Evolutionary conservation across 2,113 vertebrate species (phyloP), one percentile per base, ranked within the genome.

Genomic region (Propithecus coquereli): DNA sequence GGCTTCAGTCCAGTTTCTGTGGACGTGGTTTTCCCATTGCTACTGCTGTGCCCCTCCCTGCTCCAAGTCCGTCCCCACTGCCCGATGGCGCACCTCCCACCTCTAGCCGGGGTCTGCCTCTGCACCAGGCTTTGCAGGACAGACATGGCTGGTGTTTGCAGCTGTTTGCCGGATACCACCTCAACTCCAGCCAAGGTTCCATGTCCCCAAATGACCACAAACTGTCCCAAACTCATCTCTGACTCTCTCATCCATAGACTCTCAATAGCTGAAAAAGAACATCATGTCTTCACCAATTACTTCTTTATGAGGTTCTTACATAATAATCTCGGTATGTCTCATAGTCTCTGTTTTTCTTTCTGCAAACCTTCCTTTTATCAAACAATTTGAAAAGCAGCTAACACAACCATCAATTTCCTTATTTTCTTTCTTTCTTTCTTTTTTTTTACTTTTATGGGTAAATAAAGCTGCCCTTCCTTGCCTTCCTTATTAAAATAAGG

Each of bases 21-120:
- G 63, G 50, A 71, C 50, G 1, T 5, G 0, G 5, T 12, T 37
- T 71, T 57, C 37, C 57, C 37, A 4, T 43, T n/a, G 5, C 23
- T 27, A 13, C 0, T 37, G 40, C 81, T 0, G 0, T 27, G 34
- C 27, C 0, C 13, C 10, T 47, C 22, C 66, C 17, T 2, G n/a
- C 10, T 34, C 66, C 2, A 1, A 37, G n/a, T 45, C 54, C 0
- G 1, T 34, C 65, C 22, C 27, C 0, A 2, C 0, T 18, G 30
- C 45, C 2, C 40, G 40, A 43, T 43, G 3, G 40, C 54, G 45
- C 11, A 5, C 1, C 34, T 18, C 22, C 4, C 61, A 1, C 1
- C 52, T 22, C n/a, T 1, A 32, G 59, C 74, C 7, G 34, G 61
- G 65, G 8, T 7, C n/a, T 8, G 17, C 40, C 63, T 47, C 76